Evolutionary conservation across 2,113 vertebrate species (phyloP).

Genomic region (Puntigrus tetrazona): DNA sequence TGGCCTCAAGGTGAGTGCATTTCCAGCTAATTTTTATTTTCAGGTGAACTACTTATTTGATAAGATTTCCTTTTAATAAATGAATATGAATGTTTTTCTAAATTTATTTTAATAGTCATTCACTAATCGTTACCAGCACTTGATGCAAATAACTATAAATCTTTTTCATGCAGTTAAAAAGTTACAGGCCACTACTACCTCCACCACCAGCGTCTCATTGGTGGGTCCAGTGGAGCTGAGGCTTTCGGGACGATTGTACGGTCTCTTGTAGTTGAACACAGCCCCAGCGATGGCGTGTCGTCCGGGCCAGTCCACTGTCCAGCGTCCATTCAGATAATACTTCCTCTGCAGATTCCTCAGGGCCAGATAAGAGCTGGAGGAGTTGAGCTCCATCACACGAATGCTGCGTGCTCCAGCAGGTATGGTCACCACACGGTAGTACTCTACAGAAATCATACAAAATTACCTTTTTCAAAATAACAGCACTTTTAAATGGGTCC

Average conservation of each 20-base stretch:
- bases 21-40: background rate
- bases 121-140: background rate
- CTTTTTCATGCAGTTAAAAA: no score
- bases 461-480: background rate
- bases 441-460: slow-evolving; percentile 70
- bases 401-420: slow-evolving; percentile 83
- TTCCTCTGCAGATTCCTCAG: slow-evolving; percentile 75
- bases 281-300: slow-evolving; percentile 81
- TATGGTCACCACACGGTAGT: slow-evolving; percentile 80
- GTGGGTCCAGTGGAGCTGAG: slow-evolving; percentile 81
- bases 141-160: no score
- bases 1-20: background rate
- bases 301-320: slow-evolving; percentile 87
- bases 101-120: no score
- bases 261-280: slow-evolving; percentile 82
- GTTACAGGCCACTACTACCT: slow-evolving; percentile 70
- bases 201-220: slow-evolving; percentile 84
- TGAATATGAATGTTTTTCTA: no score
- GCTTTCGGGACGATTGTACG: slow-evolving; percentile 81
- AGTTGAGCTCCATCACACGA: slow-evolving; percentile 78
- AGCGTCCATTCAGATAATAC: slow-evolving; percentile 85
- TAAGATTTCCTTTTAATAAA: background rate
- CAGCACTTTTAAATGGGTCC: background rate
- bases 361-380: slow-evolving; percentile 84
- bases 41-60: background rate